These are phyloP conservation scores for Apotomis betuletana DNA, from an alignment of 2,888 invertebrate genomes.

Conservation along the genomic window DNA sequence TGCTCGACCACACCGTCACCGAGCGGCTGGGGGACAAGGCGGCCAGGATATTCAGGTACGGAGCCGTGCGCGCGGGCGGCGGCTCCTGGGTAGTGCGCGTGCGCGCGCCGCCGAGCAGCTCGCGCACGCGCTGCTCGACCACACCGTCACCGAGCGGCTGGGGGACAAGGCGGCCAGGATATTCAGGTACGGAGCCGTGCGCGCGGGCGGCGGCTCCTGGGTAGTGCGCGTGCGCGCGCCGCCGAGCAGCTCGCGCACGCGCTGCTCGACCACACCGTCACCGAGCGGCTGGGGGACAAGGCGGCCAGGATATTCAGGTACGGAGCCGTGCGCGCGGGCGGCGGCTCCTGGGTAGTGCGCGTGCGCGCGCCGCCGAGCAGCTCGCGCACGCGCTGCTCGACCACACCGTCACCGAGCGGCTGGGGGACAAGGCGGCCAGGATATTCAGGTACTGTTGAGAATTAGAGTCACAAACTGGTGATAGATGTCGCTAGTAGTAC, in stretches of 20 bases:
- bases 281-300: slow-evolving; percentile 91
- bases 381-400: slow-evolving; percentile 90
- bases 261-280: slow-evolving; percentile 90
- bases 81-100: slow-evolving; percentile 92
- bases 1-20: slow-evolving; percentile 91
- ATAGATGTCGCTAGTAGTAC: no score
- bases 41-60: slow-evolving; percentile 90
- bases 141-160: slow-evolving; percentile 92
- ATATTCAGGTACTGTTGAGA: no score
- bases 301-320: not conserved
- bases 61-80: slow-evolving; percentile 87
- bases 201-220: slow-evolving; percentile 92
- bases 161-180: slow-evolving; percentile 93
- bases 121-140: slow-evolving; percentile 89
- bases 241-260: slow-evolving; percentile 88
- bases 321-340: slow-evolving; percentile 85
- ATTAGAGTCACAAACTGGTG: no score
- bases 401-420: slow-evolving; percentile 92
- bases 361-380: slow-evolving; percentile 87
- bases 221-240: slow-evolving; percentile 88
- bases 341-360: slow-evolving; percentile 91
- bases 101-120: slow-evolving; percentile 87
- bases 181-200: slow-evolving; percentile 86
- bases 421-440: slow-evolving; percentile 81
- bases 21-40: slow-evolving; percentile 94